These are phyloP conservation scores for Gandaritis pyraliata DNA, from an alignment of 2,888 invertebrate genomes.

Conservation along the genomic window DNA sequence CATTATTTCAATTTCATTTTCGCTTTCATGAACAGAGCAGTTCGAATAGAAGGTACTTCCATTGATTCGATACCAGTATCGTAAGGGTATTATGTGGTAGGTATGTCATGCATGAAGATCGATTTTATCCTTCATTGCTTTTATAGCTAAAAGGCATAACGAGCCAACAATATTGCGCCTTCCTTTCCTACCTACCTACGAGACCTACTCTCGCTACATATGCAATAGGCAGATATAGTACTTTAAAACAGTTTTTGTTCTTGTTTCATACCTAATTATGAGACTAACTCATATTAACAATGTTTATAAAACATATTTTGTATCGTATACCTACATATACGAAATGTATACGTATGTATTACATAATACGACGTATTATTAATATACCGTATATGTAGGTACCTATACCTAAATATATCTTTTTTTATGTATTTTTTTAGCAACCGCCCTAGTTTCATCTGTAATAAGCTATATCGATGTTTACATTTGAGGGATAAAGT, in stretches of 20 bases:
- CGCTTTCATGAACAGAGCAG: slow-evolving; percentile 18
- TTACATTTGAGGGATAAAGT: too few species aligned
- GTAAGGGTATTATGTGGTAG: slow-evolving; percentile 41
- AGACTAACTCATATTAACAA: too few species aligned
- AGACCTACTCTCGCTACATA: background rate
- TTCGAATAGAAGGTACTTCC: slow-evolving; percentile 17
- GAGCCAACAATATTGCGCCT: slow-evolving; percentile 26
- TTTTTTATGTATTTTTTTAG: too few species aligned
- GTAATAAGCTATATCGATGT: too few species aligned
- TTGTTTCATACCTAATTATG: too few species aligned
- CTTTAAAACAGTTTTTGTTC: background rate
- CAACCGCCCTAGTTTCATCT: too few species aligned
- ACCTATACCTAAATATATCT: too few species aligned
- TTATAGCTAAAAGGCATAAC: slow-evolving; percentile 50
- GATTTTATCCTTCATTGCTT: slow-evolving; percentile 56
- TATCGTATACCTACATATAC: too few species aligned
- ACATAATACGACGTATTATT: too few species aligned
- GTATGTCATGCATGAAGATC: slow-evolving; percentile 60
- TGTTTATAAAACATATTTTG: too few species aligned
- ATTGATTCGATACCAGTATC: slow-evolving; percentile 33
- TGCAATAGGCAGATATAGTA: background rate
- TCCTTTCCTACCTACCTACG: slow-evolving; percentile 9
- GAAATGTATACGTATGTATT: too few species aligned
- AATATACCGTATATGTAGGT: too few species aligned
- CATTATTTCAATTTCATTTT: slow-evolving; percentile 27